Base-by-base conservation (phyloP, 2,888 invertebrate genomes). In the Agrilus biguttatus region DNA sequence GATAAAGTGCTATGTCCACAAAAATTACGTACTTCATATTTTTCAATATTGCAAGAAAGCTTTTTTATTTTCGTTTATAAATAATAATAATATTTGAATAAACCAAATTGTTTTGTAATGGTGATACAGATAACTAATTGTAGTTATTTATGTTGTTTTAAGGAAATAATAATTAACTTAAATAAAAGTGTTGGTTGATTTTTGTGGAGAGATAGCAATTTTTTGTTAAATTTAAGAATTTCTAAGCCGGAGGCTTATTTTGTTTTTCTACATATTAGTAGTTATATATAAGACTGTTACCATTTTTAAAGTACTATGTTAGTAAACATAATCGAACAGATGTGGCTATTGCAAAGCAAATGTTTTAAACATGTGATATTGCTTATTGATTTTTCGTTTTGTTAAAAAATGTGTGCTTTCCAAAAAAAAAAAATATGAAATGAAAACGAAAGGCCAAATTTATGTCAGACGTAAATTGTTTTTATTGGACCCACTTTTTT, bases 241-340 rank as follows among this genome's bases (percentile, higher is more conserved):
- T 46, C 43, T 40, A 38, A 43, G 35, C 47, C 49, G 45, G 46
- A 43, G 39, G 49, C 50, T 51, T 52, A 51, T 48, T 50, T 50
- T 46, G 47, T 51, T 55, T 52, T 53, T 56, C 51, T 55, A 49
- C 55, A 57, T 62, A 62, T 62, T 59, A 59, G 59, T 61, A 60
- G 59, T 62, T 62, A 57, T 57, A 51, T 54, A 59, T 61, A 67
- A 68, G 69, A 68, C 69, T 67, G 68, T 68, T 66, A 67, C 67
- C 66, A 65, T 60, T 56, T 61, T 61, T 59, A 50, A 54, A 52
- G 51, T 54, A 52, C 50, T 55, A 56, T 53, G 28, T 59, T 57
- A 57, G 53, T 53, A 54, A 55, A 54, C 50, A 53, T 54, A 55
- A 55, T 56, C 48, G 56, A 55, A 55, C 50, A 51, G 55, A 59